Evolutionary conservation across 2,113 vertebrate genomes (phyloP).

Genomic region (Xenopus tropicalis): DNA sequence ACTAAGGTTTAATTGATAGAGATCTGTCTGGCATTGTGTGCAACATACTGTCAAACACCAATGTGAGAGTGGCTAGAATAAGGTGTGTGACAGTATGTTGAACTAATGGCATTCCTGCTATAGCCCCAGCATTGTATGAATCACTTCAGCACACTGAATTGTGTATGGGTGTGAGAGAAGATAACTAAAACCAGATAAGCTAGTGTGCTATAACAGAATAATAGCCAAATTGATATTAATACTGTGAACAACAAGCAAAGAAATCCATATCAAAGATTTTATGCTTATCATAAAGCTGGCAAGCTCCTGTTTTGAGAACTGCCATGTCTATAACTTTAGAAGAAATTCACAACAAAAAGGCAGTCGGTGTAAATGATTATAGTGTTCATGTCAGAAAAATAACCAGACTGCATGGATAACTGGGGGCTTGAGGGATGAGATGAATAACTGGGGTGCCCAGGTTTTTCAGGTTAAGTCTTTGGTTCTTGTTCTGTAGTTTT

Average conservation of each 20-base stretch:
- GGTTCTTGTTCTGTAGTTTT: too few relatives aligned
- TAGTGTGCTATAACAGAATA: slow-evolving; percentile 13
- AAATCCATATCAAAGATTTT: slow-evolving; percentile 19
- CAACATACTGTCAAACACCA: too few relatives aligned
- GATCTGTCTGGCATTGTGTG: too few relatives aligned
- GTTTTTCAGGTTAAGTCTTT: too few relatives aligned
- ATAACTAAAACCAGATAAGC: slow-evolving; percentile 28
- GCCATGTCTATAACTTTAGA: background rate
- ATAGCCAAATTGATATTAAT: slow-evolving; percentile 13
- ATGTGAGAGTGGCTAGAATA: too few relatives aligned
- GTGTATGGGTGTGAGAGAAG: slow-evolving; percentile 29
- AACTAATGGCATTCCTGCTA: background rate
- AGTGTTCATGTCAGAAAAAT: too few relatives aligned
- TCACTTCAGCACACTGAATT: slow-evolving; percentile 1
- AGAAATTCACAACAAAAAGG: background rate
- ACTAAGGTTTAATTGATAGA: too few relatives aligned
- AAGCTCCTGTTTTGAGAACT: background rate
- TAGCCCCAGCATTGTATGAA: slow-evolving; percentile 3
- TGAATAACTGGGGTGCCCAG: too few relatives aligned
- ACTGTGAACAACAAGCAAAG: slow-evolving; percentile 18
- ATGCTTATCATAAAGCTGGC: slow-evolving; percentile 26
- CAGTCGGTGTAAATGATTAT: too few relatives aligned
- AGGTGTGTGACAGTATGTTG: too few relatives aligned
- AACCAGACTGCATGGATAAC: too few relatives aligned
- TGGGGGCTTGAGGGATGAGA: too few relatives aligned